Conservation (phyloP, 64 coral and sea anemone genomes). For the Trachythela sp. region DNA sequence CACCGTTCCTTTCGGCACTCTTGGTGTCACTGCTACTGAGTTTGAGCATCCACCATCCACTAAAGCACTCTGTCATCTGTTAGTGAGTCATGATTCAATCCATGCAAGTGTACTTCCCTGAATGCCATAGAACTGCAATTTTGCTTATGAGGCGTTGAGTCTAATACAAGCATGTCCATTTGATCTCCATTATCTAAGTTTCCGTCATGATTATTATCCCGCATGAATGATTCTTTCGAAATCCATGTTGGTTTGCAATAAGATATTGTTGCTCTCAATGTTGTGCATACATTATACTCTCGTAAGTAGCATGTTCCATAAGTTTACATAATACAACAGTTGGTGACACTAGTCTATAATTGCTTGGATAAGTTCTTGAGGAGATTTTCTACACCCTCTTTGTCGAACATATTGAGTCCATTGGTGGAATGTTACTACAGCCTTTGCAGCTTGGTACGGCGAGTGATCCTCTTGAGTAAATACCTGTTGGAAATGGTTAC, state of each 20-base stretch:
- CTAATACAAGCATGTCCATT: conserved; percentile 4
- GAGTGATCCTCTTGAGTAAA: conserved; percentile 54
- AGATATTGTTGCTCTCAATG: conserved; percentile 60
- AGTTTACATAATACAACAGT: conserved; percentile 44
- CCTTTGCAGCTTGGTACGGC: conserved; percentile 22
- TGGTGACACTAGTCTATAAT: conserved; percentile 36
- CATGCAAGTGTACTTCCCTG: conserved; percentile 19
- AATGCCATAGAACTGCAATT: conserved; percentile 21
- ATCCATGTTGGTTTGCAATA: conserved; percentile 46
- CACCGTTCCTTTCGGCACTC: conserved; percentile 37
- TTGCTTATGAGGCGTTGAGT: neutral
- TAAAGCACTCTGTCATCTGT: conserved; percentile 23
- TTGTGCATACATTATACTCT: conserved; percentile 59
- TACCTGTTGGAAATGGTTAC: conserved; percentile 54
- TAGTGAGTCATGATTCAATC: conserved; percentile 38
- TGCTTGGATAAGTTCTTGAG: conserved; percentile 45
- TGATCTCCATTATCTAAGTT: conserved; percentile 23
- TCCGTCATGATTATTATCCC: conserved; percentile 37
- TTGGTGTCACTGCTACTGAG: neutral
- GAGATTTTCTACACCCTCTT: conserved; percentile 43
- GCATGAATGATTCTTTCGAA: conserved; percentile 46
- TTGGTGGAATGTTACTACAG: neutral
- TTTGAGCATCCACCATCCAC: conserved; percentile 37
- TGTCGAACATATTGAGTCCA: conserved; percentile 53
- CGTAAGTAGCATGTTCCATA: conserved; percentile 49